phyloP scores from a whole-genome alignment of 2,113 vertebrate genomes.

The Potamarius usumacintae region DNA sequence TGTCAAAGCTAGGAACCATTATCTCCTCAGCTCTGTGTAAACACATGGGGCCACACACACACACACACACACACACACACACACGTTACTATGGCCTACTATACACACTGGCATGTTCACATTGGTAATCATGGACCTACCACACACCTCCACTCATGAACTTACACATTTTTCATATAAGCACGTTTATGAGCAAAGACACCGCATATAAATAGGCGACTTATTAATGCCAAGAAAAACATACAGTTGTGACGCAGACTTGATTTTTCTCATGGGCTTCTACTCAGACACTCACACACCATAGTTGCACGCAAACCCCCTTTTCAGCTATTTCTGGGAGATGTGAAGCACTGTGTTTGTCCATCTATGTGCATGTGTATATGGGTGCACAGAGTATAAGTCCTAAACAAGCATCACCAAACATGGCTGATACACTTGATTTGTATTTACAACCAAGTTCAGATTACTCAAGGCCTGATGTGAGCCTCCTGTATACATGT shows the following conservation, averaged over 20 bases:
- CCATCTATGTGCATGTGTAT: slow-evolving; percentile 45
- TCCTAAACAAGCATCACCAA: slow-evolving; percentile 15
- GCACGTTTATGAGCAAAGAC: background rate
- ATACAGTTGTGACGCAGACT: slow-evolving; percentile 24
- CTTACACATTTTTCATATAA: slow-evolving; percentile 22
- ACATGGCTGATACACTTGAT: background rate
- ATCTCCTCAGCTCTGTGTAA: slow-evolving; percentile 58
- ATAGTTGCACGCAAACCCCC: slow-evolving; percentile 20
- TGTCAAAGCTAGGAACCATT: slow-evolving; percentile 57
- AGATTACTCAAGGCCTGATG: slow-evolving; percentile 81
- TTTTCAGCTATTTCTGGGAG: slow-evolving; percentile 20
- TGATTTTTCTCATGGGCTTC: slow-evolving; percentile 36
- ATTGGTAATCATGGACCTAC: background rate
- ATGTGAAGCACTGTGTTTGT: slow-evolving; percentile 2
- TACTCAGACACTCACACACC: background rate
- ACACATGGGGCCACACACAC: slow-evolving; percentile 42
- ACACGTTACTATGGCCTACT: background rate
- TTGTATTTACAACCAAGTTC: slow-evolving; percentile 37
- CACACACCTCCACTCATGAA: slow-evolving; percentile 11
- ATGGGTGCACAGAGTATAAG: slow-evolving; percentile 67
- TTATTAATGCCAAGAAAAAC: slow-evolving; percentile 32
- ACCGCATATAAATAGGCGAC: slow-evolving; percentile 15
- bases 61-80: slow-evolving; percentile 14
- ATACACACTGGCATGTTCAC: slow-evolving; percentile 23
- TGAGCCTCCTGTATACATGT: slow-evolving; percentile 79